Conservation (phyloP, 2,797 vertebrate species). For the Buceros bicornis region DNA sequence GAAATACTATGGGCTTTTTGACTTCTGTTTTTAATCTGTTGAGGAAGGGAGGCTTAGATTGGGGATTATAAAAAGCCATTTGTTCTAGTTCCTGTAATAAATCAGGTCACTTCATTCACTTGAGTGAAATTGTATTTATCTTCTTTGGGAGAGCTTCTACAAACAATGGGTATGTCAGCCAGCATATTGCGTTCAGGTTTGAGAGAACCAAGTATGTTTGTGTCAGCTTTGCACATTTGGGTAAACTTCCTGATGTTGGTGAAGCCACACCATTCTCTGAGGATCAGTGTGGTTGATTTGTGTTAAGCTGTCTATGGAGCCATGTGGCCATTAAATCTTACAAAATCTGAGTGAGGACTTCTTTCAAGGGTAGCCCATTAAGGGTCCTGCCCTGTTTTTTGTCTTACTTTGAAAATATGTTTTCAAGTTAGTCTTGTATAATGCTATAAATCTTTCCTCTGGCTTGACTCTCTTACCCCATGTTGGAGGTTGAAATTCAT, state of each 20-base stretch:
- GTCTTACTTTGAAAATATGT: neutral
- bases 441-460: neutral
- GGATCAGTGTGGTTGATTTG: neutral
- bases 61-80: neutral
- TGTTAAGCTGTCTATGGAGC: neutral
- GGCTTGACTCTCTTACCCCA: neutral
- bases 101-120: neutral
- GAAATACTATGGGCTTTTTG: neutral
- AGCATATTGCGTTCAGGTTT: neutral
- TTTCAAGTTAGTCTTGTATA: neutral
- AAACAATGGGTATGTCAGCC: neutral
- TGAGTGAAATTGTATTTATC: conserved; percentile 5
- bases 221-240: neutral
- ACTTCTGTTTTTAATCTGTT: neutral
- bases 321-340: neutral
- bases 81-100: neutral
- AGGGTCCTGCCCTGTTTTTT: neutral
- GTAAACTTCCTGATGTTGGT: neutral
- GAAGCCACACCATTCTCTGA: neutral
- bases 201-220: neutral
- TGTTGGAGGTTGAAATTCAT: neutral
- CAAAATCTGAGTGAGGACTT: neutral
- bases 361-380: neutral
- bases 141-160: neutral
- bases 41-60: neutral